Conservation (phyloP, 1,140 invertebrate species). For the Pseudachorutes palmiensis region DNA sequence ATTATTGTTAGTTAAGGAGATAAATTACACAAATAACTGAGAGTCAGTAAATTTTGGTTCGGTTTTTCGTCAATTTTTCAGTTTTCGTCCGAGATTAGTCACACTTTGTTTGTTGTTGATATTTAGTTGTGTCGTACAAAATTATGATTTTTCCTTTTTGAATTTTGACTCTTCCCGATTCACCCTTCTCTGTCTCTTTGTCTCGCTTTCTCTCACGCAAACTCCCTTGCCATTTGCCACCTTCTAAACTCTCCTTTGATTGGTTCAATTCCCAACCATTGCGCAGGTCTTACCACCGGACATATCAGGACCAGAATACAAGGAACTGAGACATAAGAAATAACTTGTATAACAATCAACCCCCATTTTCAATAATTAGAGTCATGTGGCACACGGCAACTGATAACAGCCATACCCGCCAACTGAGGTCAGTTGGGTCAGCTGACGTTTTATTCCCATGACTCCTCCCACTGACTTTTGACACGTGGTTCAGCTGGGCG, state of each 20-base stretch:
- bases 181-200: background rate
- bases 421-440: no score
- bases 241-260: no score
- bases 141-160: background rate
- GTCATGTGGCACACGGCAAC: no score
- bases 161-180: background rate
- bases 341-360: no score
- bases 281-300: background rate
- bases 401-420: no score
- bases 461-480: no score
- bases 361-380: no score
- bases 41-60: background rate
- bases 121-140: background rate
- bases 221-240: background rate
- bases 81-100: no score
- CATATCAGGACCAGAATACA: background rate
- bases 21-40: no score
- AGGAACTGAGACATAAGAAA: no score
- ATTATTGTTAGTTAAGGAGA: constrained; percentile 8
- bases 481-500: background rate
- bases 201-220: background rate
- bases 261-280: no score
- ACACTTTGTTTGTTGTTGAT: background rate
- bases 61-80: background rate
- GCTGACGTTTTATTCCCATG: no score